Evolutionary conservation across 2,888 invertebrate genomes (phyloP).

Genomic region (Glyphotaelius pellucidus): DNA sequence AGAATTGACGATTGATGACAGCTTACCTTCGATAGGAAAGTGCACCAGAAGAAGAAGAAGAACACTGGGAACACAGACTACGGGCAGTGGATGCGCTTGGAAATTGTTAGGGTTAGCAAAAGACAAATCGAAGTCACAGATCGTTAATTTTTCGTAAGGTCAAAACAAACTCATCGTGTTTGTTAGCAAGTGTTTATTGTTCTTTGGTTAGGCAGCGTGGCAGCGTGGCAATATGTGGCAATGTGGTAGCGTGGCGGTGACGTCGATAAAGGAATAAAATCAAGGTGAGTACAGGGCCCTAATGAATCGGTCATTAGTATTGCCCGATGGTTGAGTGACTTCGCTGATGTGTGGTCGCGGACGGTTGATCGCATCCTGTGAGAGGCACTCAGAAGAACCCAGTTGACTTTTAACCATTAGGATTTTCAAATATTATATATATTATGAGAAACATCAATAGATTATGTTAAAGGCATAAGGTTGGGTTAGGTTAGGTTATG

Average conservation of each 20-base stretch:
- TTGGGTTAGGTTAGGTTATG: too few species aligned
- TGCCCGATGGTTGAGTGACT: constrained; percentile 54
- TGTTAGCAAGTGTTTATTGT: neutral
- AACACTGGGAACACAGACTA: neutral
- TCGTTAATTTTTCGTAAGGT: neutral
- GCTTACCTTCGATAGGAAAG: neutral
- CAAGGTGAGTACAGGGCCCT: constrained; percentile 26
- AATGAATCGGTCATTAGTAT: constrained; percentile 60
- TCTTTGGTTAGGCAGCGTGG: neutral
- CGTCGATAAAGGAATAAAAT: constrained; percentile 17
- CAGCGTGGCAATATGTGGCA: neutral
- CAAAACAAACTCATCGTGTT: neutral
- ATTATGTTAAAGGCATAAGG: too few species aligned
- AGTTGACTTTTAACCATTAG: neutral
- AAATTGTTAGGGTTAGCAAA: neutral
- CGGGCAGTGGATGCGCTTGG: neutral
- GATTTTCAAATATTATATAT: neutral
- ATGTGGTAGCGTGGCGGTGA: neutral
- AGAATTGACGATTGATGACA: neutral
- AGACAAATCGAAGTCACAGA: neutral
- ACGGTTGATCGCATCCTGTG: constrained; percentile 45
- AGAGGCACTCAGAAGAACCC: constrained; percentile 2
- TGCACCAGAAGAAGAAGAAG: neutral
- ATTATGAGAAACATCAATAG: too few species aligned
- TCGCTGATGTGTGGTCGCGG: constrained; percentile 49